Evolutionary conservation across 1,140 invertebrate species (phyloP).

Genomic region (Drosophila repletoides): DNA sequence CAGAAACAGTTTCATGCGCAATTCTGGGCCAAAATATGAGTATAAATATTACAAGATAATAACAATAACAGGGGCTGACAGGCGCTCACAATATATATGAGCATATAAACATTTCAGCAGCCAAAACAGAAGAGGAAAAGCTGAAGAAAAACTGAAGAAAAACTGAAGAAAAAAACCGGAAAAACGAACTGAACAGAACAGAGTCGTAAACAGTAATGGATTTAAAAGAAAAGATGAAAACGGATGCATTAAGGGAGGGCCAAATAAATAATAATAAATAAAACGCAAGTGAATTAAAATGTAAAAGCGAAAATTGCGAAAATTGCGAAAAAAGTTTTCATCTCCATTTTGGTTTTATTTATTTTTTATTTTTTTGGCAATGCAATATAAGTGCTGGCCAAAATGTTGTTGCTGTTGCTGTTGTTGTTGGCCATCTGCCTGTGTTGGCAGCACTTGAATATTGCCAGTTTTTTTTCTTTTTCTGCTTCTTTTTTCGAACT

Average conservation of each 20-base stretch:
- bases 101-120: conserved; percentile 54
- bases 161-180: no score
- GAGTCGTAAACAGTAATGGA: conserved; percentile 47
- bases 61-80: conserved; percentile 15
- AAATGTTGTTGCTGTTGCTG: background rate
- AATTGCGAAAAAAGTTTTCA: no score
- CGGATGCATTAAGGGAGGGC: conserved; percentile 39
- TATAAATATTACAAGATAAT: conserved; percentile 24
- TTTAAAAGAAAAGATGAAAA: conserved; percentile 16
- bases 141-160: no score
- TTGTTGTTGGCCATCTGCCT: conserved; percentile 15
- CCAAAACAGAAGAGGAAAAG: conserved; percentile 14
- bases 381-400: background rate
- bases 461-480: conserved; percentile 23
- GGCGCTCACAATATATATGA: conserved; percentile 31
- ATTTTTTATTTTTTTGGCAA: conserved; percentile 21
- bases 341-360: background rate
- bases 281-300: conserved; percentile 35
- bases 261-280: conserved; percentile 48
- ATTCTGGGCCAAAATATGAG: conserved; percentile 2
- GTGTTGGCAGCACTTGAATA: background rate
- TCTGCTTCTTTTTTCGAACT: background rate
- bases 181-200: background rate
- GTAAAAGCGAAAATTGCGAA: conserved; percentile 16
- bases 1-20: conserved; percentile 8